Base-by-base conservation (phyloP, 2,113 vertebrate species). In the Ceuthmochares aereus region DNA sequence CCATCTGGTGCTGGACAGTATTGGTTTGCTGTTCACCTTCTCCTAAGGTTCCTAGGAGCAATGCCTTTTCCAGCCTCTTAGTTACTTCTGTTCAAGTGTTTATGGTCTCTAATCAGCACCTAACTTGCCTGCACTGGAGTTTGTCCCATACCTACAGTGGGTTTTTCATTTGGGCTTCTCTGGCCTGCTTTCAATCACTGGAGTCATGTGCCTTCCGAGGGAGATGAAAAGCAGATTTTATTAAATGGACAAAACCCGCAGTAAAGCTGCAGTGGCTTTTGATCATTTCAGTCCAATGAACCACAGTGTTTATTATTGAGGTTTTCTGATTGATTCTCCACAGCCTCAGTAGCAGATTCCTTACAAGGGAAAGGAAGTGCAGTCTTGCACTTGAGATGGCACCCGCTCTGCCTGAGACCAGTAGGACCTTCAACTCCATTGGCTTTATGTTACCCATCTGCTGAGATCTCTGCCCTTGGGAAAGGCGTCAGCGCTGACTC, bases 71-170 rank as follows among this genome's bases (percentile, higher is more conserved):
- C 68, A 94, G 67, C 72, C 77, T 70, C 42, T 85, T 55, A 51
- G n/a, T 90, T 67, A 56, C 89, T 96, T 92, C 90, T 78, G 3
- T 78, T 78, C 52, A 87, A 42, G 96, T 69, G 93, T 97, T 97
- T 97, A 97, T 49, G 73, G 68, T 75, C 73, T 96, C 76, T 90
- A 95, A 95, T 96, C 92, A 96, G 92, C 90, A 92, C 90, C 75
- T 93, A 70, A 69, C 72, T 67, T 93, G 83, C 52, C 85, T n/a
- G 18, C 63, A 25, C 74, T 72, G 76, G 68, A 81, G 36, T 93
- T 72, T 78, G 69, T 92, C 72, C 68, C 56, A 14, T 67, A 36
- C 19, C 32, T 94, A 34, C 4, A 3, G 75, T 32, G 54, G 32
- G 45, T 9, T 88, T 95, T 94, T 90, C 55, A 42, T 86, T 62